These are phyloP conservation scores for Petrophora chlorosata DNA, from an alignment of 2,888 invertebrate species.

Conservation along the genomic window DNA sequence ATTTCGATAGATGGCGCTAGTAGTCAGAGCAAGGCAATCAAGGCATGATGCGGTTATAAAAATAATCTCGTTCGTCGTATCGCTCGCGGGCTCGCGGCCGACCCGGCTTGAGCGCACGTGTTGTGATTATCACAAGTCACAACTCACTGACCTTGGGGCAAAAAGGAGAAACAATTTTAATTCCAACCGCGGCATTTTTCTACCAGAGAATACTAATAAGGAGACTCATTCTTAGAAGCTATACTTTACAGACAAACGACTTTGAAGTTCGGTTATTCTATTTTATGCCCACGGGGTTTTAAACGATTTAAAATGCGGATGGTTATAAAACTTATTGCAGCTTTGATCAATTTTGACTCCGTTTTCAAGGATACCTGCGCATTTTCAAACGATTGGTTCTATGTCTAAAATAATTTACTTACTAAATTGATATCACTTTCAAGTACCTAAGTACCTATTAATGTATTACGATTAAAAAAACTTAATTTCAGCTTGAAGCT, in stretches of 20 bases:
- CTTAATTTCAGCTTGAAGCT: too few species aligned
- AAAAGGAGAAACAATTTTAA: slow-evolving; percentile 76
- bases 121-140: slow-evolving; percentile 67
- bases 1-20: slow-evolving; percentile 59
- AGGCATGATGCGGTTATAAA: slow-evolving; percentile 47
- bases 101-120: slow-evolving; percentile 45
- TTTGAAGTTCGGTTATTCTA: slow-evolving; percentile 23
- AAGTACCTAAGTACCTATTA: too few species aligned
- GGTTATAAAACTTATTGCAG: too few species aligned
- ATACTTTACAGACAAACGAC: slow-evolving; percentile 22
- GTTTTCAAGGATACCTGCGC: too few species aligned
- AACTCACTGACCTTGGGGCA: slow-evolving; percentile 79
- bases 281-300: slow-evolving; percentile 9
- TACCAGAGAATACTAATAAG: slow-evolving; percentile 66
- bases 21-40: slow-evolving; percentile 28
- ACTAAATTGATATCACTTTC: too few species aligned
- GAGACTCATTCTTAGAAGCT: slow-evolving; percentile 53
- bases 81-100: slow-evolving; percentile 39
- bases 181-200: slow-evolving; percentile 65
- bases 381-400: too few species aligned
- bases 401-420: too few species aligned
- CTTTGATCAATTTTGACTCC: too few species aligned
- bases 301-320: too few species aligned
- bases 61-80: slow-evolving; percentile 67
- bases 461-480: too few species aligned